These are phyloP conservation scores for Lucifuga dentata DNA, from an alignment of 2,113 vertebrate genomes.

Conservation along the genomic window DNA sequence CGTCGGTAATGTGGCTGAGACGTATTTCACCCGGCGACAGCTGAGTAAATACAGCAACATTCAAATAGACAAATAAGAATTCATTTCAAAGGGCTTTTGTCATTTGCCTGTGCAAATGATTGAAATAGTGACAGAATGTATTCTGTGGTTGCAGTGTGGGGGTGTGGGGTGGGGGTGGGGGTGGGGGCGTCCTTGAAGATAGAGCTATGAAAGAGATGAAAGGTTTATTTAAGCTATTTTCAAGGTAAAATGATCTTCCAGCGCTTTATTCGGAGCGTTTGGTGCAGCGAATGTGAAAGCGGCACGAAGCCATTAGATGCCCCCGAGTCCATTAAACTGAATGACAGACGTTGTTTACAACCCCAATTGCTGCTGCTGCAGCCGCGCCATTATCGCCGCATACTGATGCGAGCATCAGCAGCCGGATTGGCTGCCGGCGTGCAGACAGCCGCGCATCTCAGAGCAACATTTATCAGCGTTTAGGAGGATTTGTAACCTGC, in stretches of 20 bases:
- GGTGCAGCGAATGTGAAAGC: conserved; percentile 56
- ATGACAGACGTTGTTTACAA: conserved; percentile 78
- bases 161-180: neutral
- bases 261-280: conserved; percentile 47
- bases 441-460: conserved; percentile 29
- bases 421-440: conserved; percentile 54
- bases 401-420: conserved; percentile 66
- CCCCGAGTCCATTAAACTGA: conserved; percentile 71
- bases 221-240: conserved; percentile 82
- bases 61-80: conserved; percentile 71
- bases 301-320: conserved; percentile 63
- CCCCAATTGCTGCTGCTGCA: conserved; percentile 64
- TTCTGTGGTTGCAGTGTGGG: conserved; percentile 36
- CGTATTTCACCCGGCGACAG: conserved; percentile 59
- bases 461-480: conserved; percentile 44
- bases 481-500: conserved; percentile 32
- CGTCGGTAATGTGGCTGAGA: conserved; percentile 40
- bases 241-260: conserved; percentile 75
- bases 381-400: conserved; percentile 67
- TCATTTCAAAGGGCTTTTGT: conserved; percentile 69
- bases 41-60: conserved; percentile 73
- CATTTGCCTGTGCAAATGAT: conserved; percentile 68
- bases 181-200: conserved; percentile 75
- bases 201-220: conserved; percentile 76
- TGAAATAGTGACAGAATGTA: conserved; percentile 65